phyloP scores from a whole-genome alignment of 2,113 vertebrate species.

The Ammodytes dubius region DNA sequence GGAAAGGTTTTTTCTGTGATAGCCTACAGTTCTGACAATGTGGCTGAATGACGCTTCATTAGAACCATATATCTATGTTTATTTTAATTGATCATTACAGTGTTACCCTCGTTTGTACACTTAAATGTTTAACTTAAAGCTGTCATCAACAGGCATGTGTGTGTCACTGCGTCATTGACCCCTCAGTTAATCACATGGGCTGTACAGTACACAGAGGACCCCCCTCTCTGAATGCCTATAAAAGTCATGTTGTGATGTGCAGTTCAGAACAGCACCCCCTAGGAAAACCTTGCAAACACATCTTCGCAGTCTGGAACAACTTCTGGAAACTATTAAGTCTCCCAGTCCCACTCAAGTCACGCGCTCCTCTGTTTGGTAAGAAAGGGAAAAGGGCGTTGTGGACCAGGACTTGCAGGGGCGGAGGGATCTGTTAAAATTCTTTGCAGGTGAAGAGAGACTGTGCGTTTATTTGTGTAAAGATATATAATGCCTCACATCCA shows the following conservation, averaged over 20 bases:
- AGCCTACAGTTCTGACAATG: background rate
- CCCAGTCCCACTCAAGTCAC: conserved; percentile 36
- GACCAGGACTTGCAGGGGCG: background rate
- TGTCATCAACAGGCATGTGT: conserved; percentile 35
- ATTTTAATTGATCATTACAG: background rate
- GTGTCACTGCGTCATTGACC: conserved; percentile 6
- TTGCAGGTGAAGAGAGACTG: conserved; percentile 32
- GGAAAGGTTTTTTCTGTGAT: background rate
- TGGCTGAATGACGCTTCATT: background rate
- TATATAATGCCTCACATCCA: conserved; percentile 1
- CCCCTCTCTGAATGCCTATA: conserved; percentile 9
- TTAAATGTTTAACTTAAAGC: background rate
- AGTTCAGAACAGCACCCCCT: conserved; percentile 26
- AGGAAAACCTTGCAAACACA: conserved; percentile 39
- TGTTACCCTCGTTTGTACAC: background rate
- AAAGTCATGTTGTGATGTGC: conserved; percentile 26
- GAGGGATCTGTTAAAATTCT: conserved; percentile 28
- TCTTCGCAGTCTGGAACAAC: conserved; percentile 56
- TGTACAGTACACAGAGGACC: background rate
- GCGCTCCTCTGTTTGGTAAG: conserved; percentile 46
- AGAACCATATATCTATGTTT: background rate
- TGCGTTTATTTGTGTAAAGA: conserved; percentile 13
- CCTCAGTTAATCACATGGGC: background rate
- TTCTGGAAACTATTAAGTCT: conserved; percentile 80
- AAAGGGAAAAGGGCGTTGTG: conserved; percentile 49